Conservation (phyloP, 1,140 invertebrate species). For the Pachypeltis micranthus region DNA sequence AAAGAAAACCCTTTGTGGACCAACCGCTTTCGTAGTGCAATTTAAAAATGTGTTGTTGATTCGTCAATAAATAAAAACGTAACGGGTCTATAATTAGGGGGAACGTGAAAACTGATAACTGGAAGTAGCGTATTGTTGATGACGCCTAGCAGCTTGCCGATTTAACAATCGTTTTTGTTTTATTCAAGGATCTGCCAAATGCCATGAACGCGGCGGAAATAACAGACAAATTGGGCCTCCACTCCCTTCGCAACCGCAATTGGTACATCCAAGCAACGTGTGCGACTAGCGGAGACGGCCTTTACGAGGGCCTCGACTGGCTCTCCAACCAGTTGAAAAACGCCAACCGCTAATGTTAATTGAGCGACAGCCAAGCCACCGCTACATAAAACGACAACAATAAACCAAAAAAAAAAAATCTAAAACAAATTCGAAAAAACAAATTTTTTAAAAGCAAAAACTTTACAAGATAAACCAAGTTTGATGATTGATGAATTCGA, state of each 20-base stretch:
- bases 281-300: constrained; percentile 89
- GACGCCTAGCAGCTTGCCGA: not conserved
- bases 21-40: no score
- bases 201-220: constrained; percentile 95
- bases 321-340: constrained; percentile 75
- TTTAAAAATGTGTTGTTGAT: no score
- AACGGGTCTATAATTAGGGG: not conserved
- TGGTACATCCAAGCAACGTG: constrained; percentile 97
- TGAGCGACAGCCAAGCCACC: constrained; percentile 1
- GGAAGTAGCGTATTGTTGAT: not conserved
- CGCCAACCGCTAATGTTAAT: constrained; percentile 24
- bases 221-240: constrained; percentile 75
- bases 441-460: constrained; percentile 4
- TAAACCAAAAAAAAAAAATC: constrained; percentile 8
- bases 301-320: constrained; percentile 97
- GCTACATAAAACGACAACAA: constrained; percentile 5
- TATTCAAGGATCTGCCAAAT: constrained; percentile 73
- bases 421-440: constrained; percentile 8
- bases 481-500: not conserved
- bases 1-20: no score
- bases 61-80: no score
- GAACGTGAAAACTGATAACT: no score
- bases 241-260: constrained; percentile 36
- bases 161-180: constrained; percentile 1
- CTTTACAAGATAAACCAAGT: not conserved